Evolutionary conservation across 1,140 invertebrate species (phyloP).

Genomic region (Colletes gigas): DNA sequence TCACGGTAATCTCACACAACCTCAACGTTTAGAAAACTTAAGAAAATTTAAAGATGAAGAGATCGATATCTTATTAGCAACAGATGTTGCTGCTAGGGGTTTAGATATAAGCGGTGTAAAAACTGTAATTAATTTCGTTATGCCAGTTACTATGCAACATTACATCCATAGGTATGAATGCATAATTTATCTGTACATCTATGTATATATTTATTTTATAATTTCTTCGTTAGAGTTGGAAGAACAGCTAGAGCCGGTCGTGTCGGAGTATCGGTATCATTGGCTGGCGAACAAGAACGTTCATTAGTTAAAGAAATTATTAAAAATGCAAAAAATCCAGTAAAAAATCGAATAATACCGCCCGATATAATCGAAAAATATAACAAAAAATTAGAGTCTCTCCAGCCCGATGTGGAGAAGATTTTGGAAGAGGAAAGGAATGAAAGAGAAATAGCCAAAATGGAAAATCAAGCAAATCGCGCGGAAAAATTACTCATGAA

Average conservation of each 20-base stretch:
- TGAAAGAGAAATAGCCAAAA: constrained; percentile 90
- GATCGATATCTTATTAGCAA: constrained; percentile 96
- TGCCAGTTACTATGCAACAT: constrained; percentile 96
- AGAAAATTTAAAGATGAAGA: constrained; percentile 93
- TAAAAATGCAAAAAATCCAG: constrained; percentile 90
- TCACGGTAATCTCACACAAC: constrained; percentile 97
- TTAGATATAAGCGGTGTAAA: constrained; percentile 97
- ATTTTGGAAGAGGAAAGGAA: constrained; percentile 93
- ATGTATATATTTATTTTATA: constrained; percentile 6
- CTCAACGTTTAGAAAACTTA: constrained; percentile 94
- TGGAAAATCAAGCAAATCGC: constrained; percentile 92
- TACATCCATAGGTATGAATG: constrained; percentile 92
- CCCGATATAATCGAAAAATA: constrained; percentile 95
- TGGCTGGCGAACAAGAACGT: constrained; percentile 96
- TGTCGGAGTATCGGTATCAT: constrained; percentile 93
- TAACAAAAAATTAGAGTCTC: constrained; percentile 85
- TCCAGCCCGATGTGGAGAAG: constrained; percentile 90
- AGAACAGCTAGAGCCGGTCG: constrained; percentile 96
- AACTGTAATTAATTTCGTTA: constrained; percentile 98
- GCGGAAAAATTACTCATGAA: constrained; percentile 88
- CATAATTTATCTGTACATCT: not conserved
- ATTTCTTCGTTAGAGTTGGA: constrained; percentile 85
- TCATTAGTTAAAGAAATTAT: constrained; percentile 95
- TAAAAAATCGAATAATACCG: constrained; percentile 94
- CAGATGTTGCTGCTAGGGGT: constrained; percentile 97